Percentiles rank a stretch among this genome's conserved stretches.
Conservation (phyloP, 2,888 invertebrate species). For the Camponotus fellah region DNA sequence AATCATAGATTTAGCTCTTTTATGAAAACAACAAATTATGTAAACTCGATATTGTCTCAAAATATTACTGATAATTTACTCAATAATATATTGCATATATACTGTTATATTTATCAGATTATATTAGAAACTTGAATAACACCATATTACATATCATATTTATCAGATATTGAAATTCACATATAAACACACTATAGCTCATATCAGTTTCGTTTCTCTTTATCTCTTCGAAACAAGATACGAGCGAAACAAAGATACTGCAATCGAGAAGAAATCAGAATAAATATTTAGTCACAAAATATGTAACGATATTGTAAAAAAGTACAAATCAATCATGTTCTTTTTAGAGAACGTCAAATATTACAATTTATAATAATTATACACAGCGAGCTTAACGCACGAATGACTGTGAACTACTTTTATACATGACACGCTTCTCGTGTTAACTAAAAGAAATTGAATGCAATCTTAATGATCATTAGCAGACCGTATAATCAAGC, state of each 20-base stretch:
- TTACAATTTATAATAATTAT: not conserved
- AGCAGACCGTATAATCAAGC: slow-evolving; percentile 56
- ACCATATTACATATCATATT: not conserved
- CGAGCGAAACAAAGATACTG: not conserved
- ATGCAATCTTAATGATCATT: slow-evolving; percentile 45
- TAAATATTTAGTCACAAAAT: not conserved
- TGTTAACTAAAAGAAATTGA: slow-evolving; percentile 16
- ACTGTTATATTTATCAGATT: slow-evolving; percentile 1
- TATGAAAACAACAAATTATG: not conserved
- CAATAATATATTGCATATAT: not conserved
- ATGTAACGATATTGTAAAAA: not conserved
- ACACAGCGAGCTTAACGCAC: not conserved
- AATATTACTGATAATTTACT: not conserved
- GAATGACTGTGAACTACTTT: not conserved
- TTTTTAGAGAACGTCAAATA: slow-evolving; percentile 1
- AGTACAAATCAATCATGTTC: not conserved
- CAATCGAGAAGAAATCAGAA: not conserved
- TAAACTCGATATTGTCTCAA: not conserved
- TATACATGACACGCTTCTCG: not conserved
- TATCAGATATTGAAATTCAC: not conserved
- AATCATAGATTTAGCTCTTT: not conserved
- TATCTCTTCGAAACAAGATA: slow-evolving; percentile 1
- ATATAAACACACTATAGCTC: not conserved
- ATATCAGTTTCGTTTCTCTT: not conserved
- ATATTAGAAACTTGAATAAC: not conserved